Evolutionary conservation across 2,113 vertebrate genomes (phyloP), one percentile per base, ranked within the genome.

Genomic region (Gymnocephalus cernua): DNA sequence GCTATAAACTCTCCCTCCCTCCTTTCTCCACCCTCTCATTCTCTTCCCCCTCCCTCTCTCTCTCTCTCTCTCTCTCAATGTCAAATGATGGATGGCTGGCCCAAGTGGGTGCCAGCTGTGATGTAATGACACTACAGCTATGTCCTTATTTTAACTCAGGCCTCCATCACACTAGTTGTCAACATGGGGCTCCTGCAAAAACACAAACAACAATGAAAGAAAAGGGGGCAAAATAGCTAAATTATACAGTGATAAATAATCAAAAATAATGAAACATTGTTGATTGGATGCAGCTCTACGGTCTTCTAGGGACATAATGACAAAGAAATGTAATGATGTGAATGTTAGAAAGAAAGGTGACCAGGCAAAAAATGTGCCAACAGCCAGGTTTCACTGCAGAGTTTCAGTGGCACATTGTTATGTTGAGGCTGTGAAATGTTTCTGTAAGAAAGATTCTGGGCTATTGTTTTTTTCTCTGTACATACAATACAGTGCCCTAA

Each of bases 61-160:
- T 83, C 89, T 10, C 32, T 35, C 57, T n/a, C 58, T 47, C 78
- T 27, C 74, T 67, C 56, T 84, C 89, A 87, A 85, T 79, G 88
- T 89, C 85, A 91, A 74, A 84, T 90, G 91, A 92, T 84, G 77
- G 79, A 91, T 88, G 68, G 71, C 53, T 70, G 53, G 50, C 80
- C 15, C 56, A 64, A 87, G 86, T 68, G 80, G 65, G 56, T 77
- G 88, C 91, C 88, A 93, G 85, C 89, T 92, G 82, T 91, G 86
- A 93, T 83, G 86, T 89, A 89, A 87, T 89, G 88, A 86, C 70
- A 76, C 78, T 25, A 77, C 54, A 84, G 79, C 80, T 53, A 63
- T 61, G 77, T 74, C 76, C 77, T 86, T 75, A 75, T 69, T 84
- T 75, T 68, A 78, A 79, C 80, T 74, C 80, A 38, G 59, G 75